Evolutionary conservation across 2,888 invertebrate genomes (phyloP).

Genomic region (Pristionchus fissidentatus): DNA sequence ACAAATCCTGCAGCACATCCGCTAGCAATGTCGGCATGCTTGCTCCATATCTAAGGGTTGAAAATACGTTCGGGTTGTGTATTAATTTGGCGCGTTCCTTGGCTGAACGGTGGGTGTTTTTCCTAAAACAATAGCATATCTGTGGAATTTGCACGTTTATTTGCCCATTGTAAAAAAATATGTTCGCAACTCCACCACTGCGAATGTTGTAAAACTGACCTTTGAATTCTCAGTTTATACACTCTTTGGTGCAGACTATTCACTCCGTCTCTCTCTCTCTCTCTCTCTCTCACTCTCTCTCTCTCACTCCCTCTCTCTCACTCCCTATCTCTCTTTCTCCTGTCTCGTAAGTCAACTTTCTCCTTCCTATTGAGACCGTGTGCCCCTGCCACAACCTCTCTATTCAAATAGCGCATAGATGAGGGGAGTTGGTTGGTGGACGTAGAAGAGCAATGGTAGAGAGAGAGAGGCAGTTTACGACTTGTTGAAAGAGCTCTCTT

Average conservation of each 20-base stretch:
- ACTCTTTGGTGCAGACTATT: no score
- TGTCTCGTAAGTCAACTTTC: neutral
- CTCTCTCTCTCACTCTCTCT: conserved; percentile 16
- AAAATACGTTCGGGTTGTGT: no score
- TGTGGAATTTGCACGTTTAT: no score
- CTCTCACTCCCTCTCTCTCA: neutral
- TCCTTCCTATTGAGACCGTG: neutral
- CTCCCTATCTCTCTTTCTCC: neutral
- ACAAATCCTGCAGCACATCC: no score
- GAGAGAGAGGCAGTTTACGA: neutral
- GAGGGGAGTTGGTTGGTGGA: neutral
- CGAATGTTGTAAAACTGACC: conserved; percentile 14
- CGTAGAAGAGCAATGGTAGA: neutral
- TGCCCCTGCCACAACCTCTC: neutral
- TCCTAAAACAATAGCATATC: no score
- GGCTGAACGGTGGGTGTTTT: no score
- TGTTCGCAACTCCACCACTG: no score
- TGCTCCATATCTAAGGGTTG: no score
- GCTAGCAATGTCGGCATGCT: no score
- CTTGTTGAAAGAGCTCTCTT: no score
- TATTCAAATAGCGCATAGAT: neutral
- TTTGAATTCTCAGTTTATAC: conserved; percentile 8
- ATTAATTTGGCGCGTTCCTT: no score
- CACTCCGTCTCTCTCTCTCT: conserved; percentile 33
- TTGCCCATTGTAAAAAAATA: no score